A percentile compares a stretch with the other conserved stretches of the same genome.
Conservation (phyloP, 2,797 vertebrate genomes). For the Hoplostethus mediterraneus region DNA sequence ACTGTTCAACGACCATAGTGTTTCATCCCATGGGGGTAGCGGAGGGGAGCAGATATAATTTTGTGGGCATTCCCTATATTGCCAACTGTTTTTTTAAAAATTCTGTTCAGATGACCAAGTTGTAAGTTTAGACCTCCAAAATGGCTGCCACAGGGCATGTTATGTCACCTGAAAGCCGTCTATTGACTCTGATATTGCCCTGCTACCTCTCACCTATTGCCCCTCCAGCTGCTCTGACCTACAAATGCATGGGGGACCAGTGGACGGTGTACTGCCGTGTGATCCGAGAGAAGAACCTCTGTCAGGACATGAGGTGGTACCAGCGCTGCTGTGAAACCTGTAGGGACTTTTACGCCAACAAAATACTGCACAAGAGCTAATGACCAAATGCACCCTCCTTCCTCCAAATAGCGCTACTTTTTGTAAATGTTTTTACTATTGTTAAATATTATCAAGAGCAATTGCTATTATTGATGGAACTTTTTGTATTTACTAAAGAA, state of each 20-base stretch:
- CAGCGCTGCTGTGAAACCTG: slow-evolving; percentile 97
- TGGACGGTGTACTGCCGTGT: slow-evolving; percentile 96
- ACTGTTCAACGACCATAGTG: too few species aligned
- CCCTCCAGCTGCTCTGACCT: slow-evolving; percentile 92
- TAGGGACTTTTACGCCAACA: slow-evolving; percentile 96
- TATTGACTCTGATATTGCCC: not conserved
- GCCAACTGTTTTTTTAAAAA: too few species aligned
- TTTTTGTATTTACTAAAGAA: slow-evolving; percentile 59
- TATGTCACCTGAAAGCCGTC: too few species aligned
- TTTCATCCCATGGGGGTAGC: too few species aligned
- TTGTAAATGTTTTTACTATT: slow-evolving; percentile 68
- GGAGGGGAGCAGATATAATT: too few species aligned
- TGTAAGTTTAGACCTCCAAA: too few species aligned
- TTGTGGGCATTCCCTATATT: too few species aligned
- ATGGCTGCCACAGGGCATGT: too few species aligned
- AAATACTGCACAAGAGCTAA: slow-evolving; percentile 88
- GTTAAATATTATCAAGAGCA: slow-evolving; percentile 31
- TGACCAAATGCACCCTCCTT: slow-evolving; percentile 64
- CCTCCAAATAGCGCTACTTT: slow-evolving; percentile 38
- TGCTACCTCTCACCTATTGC: slow-evolving; percentile 33
- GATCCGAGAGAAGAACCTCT: slow-evolving; percentile 95
- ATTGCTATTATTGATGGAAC: slow-evolving; percentile 52
- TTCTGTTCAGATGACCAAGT: too few species aligned
- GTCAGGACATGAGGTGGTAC: slow-evolving; percentile 98
- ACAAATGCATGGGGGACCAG: slow-evolving; percentile 95